Evolutionary conservation across 2,888 invertebrate species (phyloP).

Genomic region (Epirrita christyi): DNA sequence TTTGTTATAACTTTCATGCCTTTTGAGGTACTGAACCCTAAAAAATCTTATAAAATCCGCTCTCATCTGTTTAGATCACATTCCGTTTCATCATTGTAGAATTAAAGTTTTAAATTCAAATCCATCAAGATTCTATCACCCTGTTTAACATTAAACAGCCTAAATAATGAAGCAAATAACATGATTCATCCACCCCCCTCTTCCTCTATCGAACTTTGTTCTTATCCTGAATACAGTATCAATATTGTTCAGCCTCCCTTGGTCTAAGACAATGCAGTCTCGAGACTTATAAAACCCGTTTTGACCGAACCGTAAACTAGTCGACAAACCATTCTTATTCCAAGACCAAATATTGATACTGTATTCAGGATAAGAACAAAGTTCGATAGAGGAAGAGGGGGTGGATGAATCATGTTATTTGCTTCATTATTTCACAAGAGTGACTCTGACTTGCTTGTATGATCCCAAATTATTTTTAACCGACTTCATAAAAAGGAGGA

Average conservation of each 20-base stretch:
- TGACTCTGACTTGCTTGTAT: too few species aligned
- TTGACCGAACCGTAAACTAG: background rate
- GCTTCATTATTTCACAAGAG: constrained; percentile 29
- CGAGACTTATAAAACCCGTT: constrained; percentile 7
- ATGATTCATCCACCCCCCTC: constrained; percentile 27
- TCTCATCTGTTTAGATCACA: too few species aligned
- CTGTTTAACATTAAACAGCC: constrained; percentile 13
- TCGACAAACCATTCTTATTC: too few species aligned
- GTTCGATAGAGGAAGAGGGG: constrained; percentile 27
- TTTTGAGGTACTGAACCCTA: too few species aligned
- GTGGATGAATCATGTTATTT: constrained; percentile 28
- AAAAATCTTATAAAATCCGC: too few species aligned
- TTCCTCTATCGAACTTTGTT: constrained; percentile 27
- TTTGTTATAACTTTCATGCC: too few species aligned
- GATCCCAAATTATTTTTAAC: too few species aligned
- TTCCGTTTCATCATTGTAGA: too few species aligned
- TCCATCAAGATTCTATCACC: too few species aligned
- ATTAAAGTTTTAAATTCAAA: too few species aligned
- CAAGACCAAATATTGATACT: constrained; percentile 38
- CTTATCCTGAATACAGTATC: constrained; percentile 31
- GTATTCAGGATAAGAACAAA: constrained; percentile 27
- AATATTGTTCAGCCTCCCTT: constrained; percentile 30
- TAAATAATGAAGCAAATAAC: constrained; percentile 28
- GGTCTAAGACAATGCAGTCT: background rate
- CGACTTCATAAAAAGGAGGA: too few species aligned